Base-by-base conservation (phyloP, 2,888 invertebrate genomes). In the Metacarcinus magister region DNA sequence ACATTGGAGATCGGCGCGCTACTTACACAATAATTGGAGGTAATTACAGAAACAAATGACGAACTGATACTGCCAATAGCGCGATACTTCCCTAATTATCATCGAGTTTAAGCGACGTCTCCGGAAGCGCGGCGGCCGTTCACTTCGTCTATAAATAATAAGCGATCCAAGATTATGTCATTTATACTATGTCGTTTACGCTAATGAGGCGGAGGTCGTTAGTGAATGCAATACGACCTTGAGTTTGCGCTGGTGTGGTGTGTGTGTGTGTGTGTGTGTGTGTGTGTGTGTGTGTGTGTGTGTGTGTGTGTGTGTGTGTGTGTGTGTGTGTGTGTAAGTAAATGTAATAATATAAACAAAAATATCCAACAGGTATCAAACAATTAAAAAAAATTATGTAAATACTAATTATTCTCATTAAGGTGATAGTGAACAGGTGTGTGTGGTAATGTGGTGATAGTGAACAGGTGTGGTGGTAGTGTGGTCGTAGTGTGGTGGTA, bases 101-200 rank as follows among this genome's bases (percentile, higher is more conserved):
- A 32, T 82, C 82, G 28, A 8, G 82, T 82, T 82, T 5, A 82
- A 82, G 82, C 82, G 0, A 10, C 82, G 32, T 82, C 82, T 82
- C 82, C 82, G 82, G 82, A 82, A 32, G 82, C 13, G 82, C 82
- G 32, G 82, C 32, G 82, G 82, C 82, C 82, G 16, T 82, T 82
- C 82, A 82, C 82, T 28, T 82, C 82, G 82, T 82, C 82, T 82
- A 82, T 82, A 82, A 82, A 82, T 82, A 82, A 82, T 82, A 82
- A 82, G 82, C 82, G 82, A 82, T 82, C 82, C 82, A 82, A 82
- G 82, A 82, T 82, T 82, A 32, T 82, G 82, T 82, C 82, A 32
- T 82, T 82, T 82, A 82, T 82, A 82, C 82, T 82, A 82, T 82
- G 82, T 82, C 82, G 82, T 82, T 82, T 82, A 82, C 32, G 82